A percentile compares a stretch with the other conserved stretches of the same genome.
phyloP scores from a whole-genome alignment of 2,888 invertebrate genomes.

The Oxyteleia sp. region DNA sequence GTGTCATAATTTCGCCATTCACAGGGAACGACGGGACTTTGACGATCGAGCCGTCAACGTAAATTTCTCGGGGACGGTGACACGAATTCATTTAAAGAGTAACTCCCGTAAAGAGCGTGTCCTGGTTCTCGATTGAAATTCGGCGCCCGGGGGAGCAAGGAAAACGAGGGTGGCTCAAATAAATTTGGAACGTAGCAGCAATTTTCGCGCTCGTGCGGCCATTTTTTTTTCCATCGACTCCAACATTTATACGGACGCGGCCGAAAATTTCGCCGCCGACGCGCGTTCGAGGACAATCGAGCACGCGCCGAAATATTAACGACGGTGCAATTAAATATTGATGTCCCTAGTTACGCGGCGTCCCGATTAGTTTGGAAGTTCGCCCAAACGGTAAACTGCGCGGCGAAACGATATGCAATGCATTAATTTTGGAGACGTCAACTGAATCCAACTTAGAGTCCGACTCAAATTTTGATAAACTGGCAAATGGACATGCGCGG shows the following conservation, averaged over 20 bases:
- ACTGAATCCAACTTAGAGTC: constrained; percentile 33
- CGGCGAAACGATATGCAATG: constrained; percentile 52
- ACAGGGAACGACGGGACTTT: constrained; percentile 19
- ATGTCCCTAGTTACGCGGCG: too few species aligned
- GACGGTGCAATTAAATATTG: constrained; percentile 61
- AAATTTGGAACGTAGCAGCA: constrained; percentile 64
- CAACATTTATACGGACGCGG: constrained; percentile 15
- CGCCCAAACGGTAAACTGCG: constrained; percentile 27
- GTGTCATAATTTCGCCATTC: not conserved
- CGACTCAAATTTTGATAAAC: constrained; percentile 61
- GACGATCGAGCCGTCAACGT: constrained; percentile 65
- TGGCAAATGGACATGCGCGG: constrained; percentile 43
- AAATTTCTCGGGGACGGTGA: constrained; percentile 73
- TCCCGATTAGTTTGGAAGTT: constrained; percentile 59
- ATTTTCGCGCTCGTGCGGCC: constrained; percentile 34
- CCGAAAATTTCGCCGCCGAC: constrained; percentile 12
- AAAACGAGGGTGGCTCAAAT: constrained; percentile 65
- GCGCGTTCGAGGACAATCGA: too few species aligned
- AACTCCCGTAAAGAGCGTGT: constrained; percentile 45
- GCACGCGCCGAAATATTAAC: constrained; percentile 51
- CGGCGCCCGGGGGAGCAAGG: constrained; percentile 61
- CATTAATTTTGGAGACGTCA: constrained; percentile 64
- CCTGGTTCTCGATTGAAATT: constrained; percentile 72
- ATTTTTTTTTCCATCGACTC: too few species aligned
- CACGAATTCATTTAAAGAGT: constrained; percentile 66